Percentiles rank a stretch among this genome's conserved stretches.
phyloP scores from a whole-genome alignment of 2,113 vertebrate genomes.

The Podocnemis expansa region DNA sequence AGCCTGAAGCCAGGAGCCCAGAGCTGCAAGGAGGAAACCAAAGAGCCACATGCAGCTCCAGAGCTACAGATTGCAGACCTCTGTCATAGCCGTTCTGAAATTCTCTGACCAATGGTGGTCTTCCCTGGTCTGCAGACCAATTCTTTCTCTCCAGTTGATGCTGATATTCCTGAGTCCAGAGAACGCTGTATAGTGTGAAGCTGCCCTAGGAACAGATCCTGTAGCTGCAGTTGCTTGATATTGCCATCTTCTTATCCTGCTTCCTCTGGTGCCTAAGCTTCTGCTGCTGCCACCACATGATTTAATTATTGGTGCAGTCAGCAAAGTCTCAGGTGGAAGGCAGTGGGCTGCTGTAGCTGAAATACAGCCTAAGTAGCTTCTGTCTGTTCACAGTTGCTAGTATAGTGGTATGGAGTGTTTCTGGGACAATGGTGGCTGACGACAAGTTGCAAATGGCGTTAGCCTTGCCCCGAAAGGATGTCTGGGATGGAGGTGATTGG shows the following conservation, averaged over 20 bases:
- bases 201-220: background rate
- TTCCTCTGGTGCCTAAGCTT: background rate
- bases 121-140: background rate
- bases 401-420: background rate
- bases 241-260: background rate
- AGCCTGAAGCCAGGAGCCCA: too few species aligned
- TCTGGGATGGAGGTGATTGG: background rate
- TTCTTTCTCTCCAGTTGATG: background rate
- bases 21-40: too few species aligned
- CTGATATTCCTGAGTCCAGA: background rate
- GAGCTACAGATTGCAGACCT: too few species aligned
- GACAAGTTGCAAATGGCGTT: background rate
- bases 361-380: too few species aligned
- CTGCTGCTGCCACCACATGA: background rate
- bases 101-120: background rate
- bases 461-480: background rate
- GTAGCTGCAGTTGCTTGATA: background rate
- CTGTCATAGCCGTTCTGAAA: too few species aligned
- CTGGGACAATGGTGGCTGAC: background rate
- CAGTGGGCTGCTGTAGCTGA: too few species aligned
- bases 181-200: background rate
- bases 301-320: too few species aligned
- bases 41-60: too few species aligned
- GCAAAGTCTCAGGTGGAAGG: too few species aligned
- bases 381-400: too few species aligned